Base-by-base conservation (phyloP, 2,113 vertebrate species). In the Cephalopterus ornatus region DNA sequence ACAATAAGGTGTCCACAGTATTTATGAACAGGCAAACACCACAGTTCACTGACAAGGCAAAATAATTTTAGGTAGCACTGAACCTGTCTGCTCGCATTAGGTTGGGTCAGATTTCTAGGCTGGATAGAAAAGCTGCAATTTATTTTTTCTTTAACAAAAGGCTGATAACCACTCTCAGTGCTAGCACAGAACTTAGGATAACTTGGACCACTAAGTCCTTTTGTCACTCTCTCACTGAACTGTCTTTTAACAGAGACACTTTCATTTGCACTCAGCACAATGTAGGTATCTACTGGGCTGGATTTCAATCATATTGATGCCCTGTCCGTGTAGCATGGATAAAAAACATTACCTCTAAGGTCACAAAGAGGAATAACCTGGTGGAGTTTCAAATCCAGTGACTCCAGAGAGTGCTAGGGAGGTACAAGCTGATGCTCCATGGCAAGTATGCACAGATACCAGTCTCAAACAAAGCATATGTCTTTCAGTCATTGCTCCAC, bases 31-130 rank as follows among this genome's bases (percentile, higher is more conserved):
- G 95, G 65, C 75, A 95, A 95, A 86, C 86, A 78, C 85, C 62
- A 42, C 72, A 91, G 94, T 94, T 94, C 95, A 91, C 96, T 86
- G 94, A 59, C 3, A 8, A 96, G 91, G 68, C 58, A 95, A 95
- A 89, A 93, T 96, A 89, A 94, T 95, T 97, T 88, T 93, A 89
- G 82, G 85, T 90, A 95, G 92, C 79, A 87, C 79, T 77, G 89
- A 85, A 91, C 95, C 62, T 93, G 93, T 94, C 93, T n/a, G 26
- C 66, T 96, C 94, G 63, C 81, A 97, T 98, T 95, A 95, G 32
- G 8, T 28, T 83, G 71, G 95, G 70, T 42, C 73, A 95, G 77
- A 88, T 93, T 94, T 95, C 84, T 79, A 65, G 20, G 63, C 21
- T 75, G 52, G 62, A 49, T 59, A 83, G 82, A 93, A 97, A 95